Evolutionary conservation across 2,113 vertebrate genomes (phyloP).

Genomic region (Seriola quinqueradiata): DNA sequence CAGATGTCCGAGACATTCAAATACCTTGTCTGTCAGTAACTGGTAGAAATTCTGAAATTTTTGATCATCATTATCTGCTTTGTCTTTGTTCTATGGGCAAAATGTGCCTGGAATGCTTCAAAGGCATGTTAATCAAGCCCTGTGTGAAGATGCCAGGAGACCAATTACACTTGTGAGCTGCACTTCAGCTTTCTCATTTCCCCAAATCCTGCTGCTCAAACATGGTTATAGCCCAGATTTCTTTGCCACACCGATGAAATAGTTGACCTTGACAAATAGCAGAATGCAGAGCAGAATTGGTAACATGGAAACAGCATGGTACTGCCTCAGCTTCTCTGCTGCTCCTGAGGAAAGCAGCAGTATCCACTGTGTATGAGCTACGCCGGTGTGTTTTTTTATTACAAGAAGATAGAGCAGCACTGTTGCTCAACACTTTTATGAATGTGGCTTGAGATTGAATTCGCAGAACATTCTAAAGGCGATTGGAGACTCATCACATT

Average conservation of each 20-base stretch:
- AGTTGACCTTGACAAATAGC: constrained; percentile 77
- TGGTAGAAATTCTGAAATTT: constrained; percentile 56
- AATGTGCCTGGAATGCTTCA: constrained; percentile 83
- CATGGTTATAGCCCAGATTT: constrained; percentile 65
- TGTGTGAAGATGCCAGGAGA: constrained; percentile 81
- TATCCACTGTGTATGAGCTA: background rate
- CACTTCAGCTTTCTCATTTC: constrained; percentile 76
- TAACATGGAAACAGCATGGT: constrained; percentile 51
- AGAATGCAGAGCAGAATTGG: constrained; percentile 53
- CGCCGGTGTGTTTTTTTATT: constrained; percentile 35
- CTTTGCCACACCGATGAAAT: constrained; percentile 57
- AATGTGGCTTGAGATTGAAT: constrained; percentile 48
- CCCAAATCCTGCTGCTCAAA: constrained; percentile 75
- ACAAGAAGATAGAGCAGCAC: constrained; percentile 26
- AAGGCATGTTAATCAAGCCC: constrained; percentile 83
- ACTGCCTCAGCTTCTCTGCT: constrained; percentile 44
- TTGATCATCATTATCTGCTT: constrained; percentile 74
- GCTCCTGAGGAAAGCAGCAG: constrained; percentile 27
- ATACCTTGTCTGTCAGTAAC: constrained; percentile 66
- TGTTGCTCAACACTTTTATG: constrained; percentile 42
- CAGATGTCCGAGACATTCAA: constrained; percentile 54
- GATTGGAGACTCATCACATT: background rate
- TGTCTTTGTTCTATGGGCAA: constrained; percentile 81
- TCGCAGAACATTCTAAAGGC: background rate
- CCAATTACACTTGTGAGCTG: constrained; percentile 81